phyloP scores from a whole-genome alignment of 2,113 vertebrate genomes.

The Brachyistius frenatus region DNA sequence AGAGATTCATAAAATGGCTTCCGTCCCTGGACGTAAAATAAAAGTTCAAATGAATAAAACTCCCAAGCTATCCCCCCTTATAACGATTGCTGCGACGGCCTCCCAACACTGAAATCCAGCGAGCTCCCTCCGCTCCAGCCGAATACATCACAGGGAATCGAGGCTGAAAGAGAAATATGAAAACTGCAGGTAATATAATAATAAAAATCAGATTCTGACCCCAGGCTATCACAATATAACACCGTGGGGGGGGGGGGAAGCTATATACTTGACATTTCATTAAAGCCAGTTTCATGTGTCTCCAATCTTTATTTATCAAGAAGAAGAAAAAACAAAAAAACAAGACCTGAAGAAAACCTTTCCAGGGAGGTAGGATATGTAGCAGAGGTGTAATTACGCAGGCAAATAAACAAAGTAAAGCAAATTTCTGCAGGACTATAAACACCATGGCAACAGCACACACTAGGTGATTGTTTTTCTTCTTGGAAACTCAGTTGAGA shows the following conservation, averaged over 20 bases:
- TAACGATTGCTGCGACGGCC: too few relatives aligned
- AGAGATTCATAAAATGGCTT: too few relatives aligned
- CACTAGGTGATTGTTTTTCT: conserved; percentile 48
- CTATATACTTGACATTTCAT: conserved; percentile 18
- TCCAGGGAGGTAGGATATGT: conserved; percentile 2
- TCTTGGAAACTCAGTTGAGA: conserved; percentile 40
- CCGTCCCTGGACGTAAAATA: too few relatives aligned
- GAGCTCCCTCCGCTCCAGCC: too few relatives aligned
- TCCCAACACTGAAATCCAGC: too few relatives aligned
- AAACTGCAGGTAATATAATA: neutral
- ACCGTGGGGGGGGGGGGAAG: neutral
- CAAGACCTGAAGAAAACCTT: neutral
- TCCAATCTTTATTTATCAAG: conserved; percentile 5
- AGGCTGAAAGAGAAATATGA: neutral
- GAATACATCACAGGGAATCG: too few relatives aligned
- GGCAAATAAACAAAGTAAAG: conserved; percentile 47
- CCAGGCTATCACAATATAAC: too few relatives aligned
- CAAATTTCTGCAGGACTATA: conserved; percentile 29
- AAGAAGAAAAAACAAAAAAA: neutral
- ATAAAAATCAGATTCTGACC: neutral
- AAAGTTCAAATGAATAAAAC: too few relatives aligned
- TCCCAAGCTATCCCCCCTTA: too few relatives aligned
- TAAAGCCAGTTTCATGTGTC: neutral
- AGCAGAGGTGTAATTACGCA: conserved; percentile 34
- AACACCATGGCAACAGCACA: conserved; percentile 73